Evolutionary conservation across 2,888 invertebrate genomes (phyloP), one percentile per base, ranked within the genome.

Genomic region (Heliconius erato): DNA sequence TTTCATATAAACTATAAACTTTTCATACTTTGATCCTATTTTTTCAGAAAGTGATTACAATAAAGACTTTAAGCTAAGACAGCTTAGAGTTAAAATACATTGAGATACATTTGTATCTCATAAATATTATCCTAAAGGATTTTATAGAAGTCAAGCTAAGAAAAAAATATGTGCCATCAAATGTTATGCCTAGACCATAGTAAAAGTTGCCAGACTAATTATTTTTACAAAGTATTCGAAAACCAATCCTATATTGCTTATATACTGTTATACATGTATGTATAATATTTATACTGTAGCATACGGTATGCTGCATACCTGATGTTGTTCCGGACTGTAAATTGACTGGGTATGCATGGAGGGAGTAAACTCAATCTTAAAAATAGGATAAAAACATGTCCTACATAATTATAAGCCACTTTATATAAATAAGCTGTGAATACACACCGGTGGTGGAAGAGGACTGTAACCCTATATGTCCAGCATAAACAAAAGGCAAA

Each of bases 271-370:
- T 14, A 49, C 5, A 35, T 35, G 9, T 49, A 14, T 14, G 49
- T 49, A 49, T 14, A 44, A 44, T 12, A 59, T 59, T 23, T 59
- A 59, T 59, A 59, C 7, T 59, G 54, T 26, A 65, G 26, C 65
- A 26, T 49, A 49, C 9, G 35, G 35, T 7, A 11, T 11, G 40
- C 16, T 19, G 19, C 49, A 6, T 72, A 76, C 74, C 74, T 76
- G 74, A 14, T 54, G 74, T 14, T 54, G 74, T 5, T 59, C 35
- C 54, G 74, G 32, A 32, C 59, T 76, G 35, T n/a, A 76, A 23
- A 76, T 32, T 6, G 67, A 26, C 78, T 78, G 78, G 44, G 44
- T 44, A 44, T 44, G 77, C 77, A 67, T 67, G 44, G 54, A 78
- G 19, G 44, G 63, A 44, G 44, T 67, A 44, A 40, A 78, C 6